A percentile compares a stretch with the other conserved stretches of the same genome.
Conservation (phyloP, 1,140 invertebrate genomes). For the Drosophila burlai region DNA sequence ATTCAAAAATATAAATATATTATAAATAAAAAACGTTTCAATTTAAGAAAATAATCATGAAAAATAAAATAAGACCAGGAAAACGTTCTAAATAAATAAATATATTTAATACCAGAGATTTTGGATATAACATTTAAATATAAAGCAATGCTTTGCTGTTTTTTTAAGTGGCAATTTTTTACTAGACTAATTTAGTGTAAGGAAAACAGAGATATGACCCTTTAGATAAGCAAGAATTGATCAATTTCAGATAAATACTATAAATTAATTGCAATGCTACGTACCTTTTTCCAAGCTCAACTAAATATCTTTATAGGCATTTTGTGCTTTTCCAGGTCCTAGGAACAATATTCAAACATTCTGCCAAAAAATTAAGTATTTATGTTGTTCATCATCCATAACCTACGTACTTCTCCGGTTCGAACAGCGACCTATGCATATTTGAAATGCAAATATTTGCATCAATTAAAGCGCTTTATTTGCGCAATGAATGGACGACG, state of each 20-base stretch:
- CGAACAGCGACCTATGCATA: conserved; percentile 26
- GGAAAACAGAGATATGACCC: not conserved
- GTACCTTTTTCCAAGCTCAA: not conserved
- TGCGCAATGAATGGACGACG: conserved; percentile 30
- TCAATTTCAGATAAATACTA: not conserved
- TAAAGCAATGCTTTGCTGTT: too few relatives aligned
- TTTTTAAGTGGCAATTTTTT: too few relatives aligned
- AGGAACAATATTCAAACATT: not conserved
- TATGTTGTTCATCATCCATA: conserved; percentile 28
- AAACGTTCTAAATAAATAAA: too few relatives aligned
- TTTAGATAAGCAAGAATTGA: not conserved
- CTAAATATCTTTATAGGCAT: not conserved
- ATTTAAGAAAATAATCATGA: too few relatives aligned
- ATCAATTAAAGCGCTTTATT: conserved; percentile 44
- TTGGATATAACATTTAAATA: too few relatives aligned
- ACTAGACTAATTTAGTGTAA: too few relatives aligned
- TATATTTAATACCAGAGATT: too few relatives aligned
- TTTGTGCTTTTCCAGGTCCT: not conserved
- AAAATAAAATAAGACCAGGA: too few relatives aligned
- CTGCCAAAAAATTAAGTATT: not conserved
- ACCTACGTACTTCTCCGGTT: conserved; percentile 12
- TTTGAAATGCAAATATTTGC: conserved; percentile 41
- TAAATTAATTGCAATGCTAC: not conserved
- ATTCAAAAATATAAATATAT: too few relatives aligned
- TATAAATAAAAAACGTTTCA: too few relatives aligned